These are phyloP conservation scores for Scylla paramamosain DNA, from an alignment of 1,140 invertebrate species.

Conservation along the genomic window DNA sequence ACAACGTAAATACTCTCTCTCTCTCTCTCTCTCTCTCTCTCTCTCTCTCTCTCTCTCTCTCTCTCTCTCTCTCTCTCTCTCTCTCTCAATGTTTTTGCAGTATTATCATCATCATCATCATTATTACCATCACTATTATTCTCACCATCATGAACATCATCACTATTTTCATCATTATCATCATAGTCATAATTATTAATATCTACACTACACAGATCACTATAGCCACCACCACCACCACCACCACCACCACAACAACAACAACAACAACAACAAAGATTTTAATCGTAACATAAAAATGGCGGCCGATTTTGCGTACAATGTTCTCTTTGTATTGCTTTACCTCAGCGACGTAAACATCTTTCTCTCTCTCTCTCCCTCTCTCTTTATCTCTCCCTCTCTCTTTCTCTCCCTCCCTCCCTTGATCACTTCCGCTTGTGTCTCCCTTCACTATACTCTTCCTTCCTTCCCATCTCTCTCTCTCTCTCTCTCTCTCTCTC, in stretches of 20 bases:
- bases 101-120: not conserved
- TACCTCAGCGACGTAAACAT: not conserved
- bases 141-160: not conserved
- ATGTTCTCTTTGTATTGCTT: not conserved
- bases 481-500: constrained; percentile 35
- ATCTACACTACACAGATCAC: not conserved
- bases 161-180: not conserved
- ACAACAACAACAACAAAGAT: not conserved
- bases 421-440: not conserved
- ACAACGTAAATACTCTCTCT: not conserved
- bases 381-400: not conserved
- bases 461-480: not conserved
- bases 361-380: not conserved
- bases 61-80: constrained; percentile 56
- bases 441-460: not conserved
- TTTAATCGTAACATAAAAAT: not conserved
- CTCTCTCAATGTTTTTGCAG: constrained; percentile 35
- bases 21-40: too few relatives aligned
- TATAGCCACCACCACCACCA: not conserved
- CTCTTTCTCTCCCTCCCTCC: constrained; percentile 40
- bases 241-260: not conserved
- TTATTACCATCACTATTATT: not conserved
- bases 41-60: constrained; percentile 25
- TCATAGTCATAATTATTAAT: not conserved
- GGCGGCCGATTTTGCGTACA: not conserved